Conservation (phyloP, 2,113 vertebrate species). For the Anoura caudifer region DNA sequence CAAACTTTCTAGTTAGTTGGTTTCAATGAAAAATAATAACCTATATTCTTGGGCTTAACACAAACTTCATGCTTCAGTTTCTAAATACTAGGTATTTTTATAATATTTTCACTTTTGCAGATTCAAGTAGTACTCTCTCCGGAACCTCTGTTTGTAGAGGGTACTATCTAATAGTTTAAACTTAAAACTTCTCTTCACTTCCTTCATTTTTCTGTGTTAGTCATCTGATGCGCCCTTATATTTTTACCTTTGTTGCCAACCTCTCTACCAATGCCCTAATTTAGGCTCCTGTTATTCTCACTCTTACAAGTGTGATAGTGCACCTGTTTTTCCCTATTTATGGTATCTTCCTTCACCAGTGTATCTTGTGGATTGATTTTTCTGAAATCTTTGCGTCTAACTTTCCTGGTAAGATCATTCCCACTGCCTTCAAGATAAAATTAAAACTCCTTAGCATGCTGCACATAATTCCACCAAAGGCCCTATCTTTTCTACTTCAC, state of each 20-base stretch:
- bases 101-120: neutral
- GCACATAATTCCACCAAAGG: neutral
- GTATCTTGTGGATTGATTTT: neutral
- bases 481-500: neutral
- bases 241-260: neutral
- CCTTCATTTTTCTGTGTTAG: neutral
- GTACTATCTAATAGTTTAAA: neutral
- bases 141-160: neutral
- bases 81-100: neutral
- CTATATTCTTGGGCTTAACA: neutral
- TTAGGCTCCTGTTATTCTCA: neutral
- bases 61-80: neutral
- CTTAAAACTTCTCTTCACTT: neutral
- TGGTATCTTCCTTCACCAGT: neutral
- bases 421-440: neutral
- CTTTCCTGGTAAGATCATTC: neutral
- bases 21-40: neutral
- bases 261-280: neutral
- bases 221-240: neutral
- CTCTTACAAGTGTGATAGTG: neutral
- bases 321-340: neutral
- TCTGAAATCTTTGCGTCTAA: neutral
- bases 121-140: neutral
- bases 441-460: slow-evolving; percentile 3
- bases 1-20: neutral